Conservation (phyloP, 2,888 invertebrate species). For the Drosophila ezoana region DNA sequence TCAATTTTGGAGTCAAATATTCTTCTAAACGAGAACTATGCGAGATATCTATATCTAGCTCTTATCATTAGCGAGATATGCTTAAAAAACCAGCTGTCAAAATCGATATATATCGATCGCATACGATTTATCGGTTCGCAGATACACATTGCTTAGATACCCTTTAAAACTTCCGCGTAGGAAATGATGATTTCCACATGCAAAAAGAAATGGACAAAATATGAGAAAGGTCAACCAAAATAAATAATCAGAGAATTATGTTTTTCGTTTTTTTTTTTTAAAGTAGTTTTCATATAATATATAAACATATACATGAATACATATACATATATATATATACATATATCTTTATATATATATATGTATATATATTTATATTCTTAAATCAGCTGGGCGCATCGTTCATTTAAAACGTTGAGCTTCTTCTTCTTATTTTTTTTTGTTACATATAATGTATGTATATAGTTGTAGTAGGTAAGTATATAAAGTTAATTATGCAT, state of each 20-base stretch:
- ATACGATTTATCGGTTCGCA: too few relatives aligned
- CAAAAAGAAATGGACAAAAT: too few relatives aligned
- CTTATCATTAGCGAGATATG: too few relatives aligned
- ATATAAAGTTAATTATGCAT: conserved; percentile 35
- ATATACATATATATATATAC: conserved; percentile 18
- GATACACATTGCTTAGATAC: too few relatives aligned
- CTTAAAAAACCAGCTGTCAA: too few relatives aligned
- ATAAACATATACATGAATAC: neutral
- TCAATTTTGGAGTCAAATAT: too few relatives aligned
- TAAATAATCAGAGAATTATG: neutral
- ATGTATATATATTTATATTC: conserved; percentile 29
- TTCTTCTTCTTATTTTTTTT: neutral
- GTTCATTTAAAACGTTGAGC: conserved; percentile 5
- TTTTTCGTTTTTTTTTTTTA: conserved; percentile 9
- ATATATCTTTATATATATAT: conserved; percentile 11
- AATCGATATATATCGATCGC: too few relatives aligned
- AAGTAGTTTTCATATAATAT: neutral
- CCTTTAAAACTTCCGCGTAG: too few relatives aligned
- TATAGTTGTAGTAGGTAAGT: conserved; percentile 28
- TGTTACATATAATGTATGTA: conserved; percentile 33
- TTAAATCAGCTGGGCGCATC: conserved; percentile 34
- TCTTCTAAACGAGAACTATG: too few relatives aligned
- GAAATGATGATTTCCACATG: too few relatives aligned
- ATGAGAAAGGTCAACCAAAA: too few relatives aligned
- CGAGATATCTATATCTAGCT: too few relatives aligned